Evolutionary conservation across 2,113 vertebrate species (phyloP).

Genomic region (Plectropomus leopardus): DNA sequence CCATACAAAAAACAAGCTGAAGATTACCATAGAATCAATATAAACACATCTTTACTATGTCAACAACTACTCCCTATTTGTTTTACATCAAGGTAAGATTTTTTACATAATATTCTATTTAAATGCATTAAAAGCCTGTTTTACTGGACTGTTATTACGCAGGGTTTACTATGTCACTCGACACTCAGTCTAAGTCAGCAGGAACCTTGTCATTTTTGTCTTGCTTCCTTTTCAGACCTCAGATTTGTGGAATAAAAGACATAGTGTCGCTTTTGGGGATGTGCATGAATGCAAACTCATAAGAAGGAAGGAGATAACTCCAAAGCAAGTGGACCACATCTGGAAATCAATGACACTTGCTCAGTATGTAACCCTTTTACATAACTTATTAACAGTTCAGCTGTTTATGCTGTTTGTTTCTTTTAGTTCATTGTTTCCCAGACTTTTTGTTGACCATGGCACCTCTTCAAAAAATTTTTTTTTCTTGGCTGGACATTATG

Average conservation of each 20-base stretch:
- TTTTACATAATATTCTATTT: neutral
- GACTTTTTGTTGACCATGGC: neutral
- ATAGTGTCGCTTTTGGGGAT: constrained; percentile 78
- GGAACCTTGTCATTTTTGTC: neutral
- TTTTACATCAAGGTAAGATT: neutral
- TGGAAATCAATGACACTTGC: constrained; percentile 78
- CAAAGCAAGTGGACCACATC: constrained; percentile 76
- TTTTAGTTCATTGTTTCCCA: neutral
- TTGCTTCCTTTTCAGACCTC: constrained; percentile 60
- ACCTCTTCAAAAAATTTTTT: neutral
- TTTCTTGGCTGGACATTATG: neutral
- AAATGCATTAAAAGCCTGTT: neutral
- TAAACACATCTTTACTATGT: too few relatives aligned
- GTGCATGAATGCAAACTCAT: constrained; percentile 81
- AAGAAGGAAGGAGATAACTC: constrained; percentile 73
- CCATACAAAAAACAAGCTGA: too few relatives aligned
- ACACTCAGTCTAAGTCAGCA: neutral
- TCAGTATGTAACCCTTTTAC: constrained; percentile 59
- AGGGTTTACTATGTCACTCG: neutral
- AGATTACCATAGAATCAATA: too few relatives aligned
- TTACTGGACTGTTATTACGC: neutral
- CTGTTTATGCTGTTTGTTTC: neutral
- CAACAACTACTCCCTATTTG: too few relatives aligned
- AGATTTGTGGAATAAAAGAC: constrained; percentile 80
- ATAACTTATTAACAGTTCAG: neutral